Percentiles rank a stretch among this genome's conserved stretches.
Evolutionary conservation across 2,888 invertebrate genomes (phyloP).

Genomic region (Ornithoptera priamus): DNA sequence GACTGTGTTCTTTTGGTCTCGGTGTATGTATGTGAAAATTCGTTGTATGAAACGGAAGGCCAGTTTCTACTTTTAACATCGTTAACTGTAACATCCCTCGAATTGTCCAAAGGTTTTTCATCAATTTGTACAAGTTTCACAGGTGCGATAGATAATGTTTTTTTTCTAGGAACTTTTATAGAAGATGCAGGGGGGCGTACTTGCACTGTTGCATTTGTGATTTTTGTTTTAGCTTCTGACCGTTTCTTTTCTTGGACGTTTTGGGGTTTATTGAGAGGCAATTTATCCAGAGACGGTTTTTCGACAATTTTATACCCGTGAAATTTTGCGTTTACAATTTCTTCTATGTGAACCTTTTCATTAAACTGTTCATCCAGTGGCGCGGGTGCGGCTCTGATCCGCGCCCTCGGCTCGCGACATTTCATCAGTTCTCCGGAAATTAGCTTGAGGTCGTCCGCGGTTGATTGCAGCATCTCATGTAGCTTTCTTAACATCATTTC

Average conservation of each 20-base stretch:
- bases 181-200: constrained; percentile 39
- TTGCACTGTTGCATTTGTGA: constrained; percentile 44
- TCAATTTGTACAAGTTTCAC: constrained; percentile 60
- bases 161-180: constrained; percentile 43
- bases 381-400: constrained; percentile 55
- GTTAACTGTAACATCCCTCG: constrained; percentile 45
- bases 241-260: constrained; percentile 24
- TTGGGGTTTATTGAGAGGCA: constrained; percentile 30
- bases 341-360: constrained; percentile 71
- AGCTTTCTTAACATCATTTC: constrained; percentile 68
- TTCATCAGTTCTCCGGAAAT: constrained; percentile 66
- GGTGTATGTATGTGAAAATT: constrained; percentile 55
- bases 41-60: constrained; percentile 58
- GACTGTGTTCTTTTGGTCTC: constrained; percentile 44
- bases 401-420: constrained; percentile 59
- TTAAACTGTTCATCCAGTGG: constrained; percentile 74
- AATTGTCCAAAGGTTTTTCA: constrained; percentile 42
- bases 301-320: constrained; percentile 65
- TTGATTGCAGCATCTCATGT: constrained; percentile 73
- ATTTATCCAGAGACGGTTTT: too few relatives aligned
- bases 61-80: constrained; percentile 40
- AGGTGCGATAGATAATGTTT: constrained; percentile 54
- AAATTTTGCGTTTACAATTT: constrained; percentile 75
- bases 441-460: constrained; percentile 70
- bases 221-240: constrained; percentile 38